Evolutionary conservation across 2,888 invertebrate genomes (phyloP), one percentile per base, ranked within the genome.

Genomic region (Caenorhabditis imperialis): DNA sequence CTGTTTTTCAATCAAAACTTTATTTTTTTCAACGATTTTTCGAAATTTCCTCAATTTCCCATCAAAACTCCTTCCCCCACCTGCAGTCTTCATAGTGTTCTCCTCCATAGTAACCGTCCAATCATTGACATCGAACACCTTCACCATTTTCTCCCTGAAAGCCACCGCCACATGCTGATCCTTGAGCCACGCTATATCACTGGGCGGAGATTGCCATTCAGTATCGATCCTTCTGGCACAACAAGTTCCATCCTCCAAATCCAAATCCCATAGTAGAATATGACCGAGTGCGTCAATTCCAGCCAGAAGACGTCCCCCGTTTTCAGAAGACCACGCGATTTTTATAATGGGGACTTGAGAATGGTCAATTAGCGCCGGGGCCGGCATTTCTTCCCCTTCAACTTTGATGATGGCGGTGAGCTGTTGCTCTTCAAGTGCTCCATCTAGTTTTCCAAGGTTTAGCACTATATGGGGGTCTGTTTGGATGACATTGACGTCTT

Each of bases 101-200:
- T 77, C 77, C 27, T 75, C 71, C 42, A 75, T 27, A 10, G 51
- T 53, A 10, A 57, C 48, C 8, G 42, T 51, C 72, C 72, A 73
- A 4, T 37, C 45, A 7, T 54, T 38, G 2, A 79, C 20, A 37
- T 75, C 73, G 35, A 75, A 53, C 14, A 77, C 60, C 42, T 62
- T 48, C 3, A 75, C 42, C 12, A 72, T 6, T 33, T 53, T 73
- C 40, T 79, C 79, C 7, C 75, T 65, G 67, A 79, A 79, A 14
- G 65, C 58, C 3, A 79, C 60, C 0, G 54, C 75, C 10, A 79
- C 44, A 40, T 69, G 53, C 12, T 71, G 44, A 6, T 22, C 44
- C 25, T 70, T 42, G 16, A 60, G 12, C 47, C 77, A 77, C 10
- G 69, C 50, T 2, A 79, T 42, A 38, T 77, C 79, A 0, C 33